Percentiles rank a stretch among this genome's conserved stretches.
phyloP scores from a whole-genome alignment of 2,888 invertebrate genomes.

The Heterodera filipjevi region DNA sequence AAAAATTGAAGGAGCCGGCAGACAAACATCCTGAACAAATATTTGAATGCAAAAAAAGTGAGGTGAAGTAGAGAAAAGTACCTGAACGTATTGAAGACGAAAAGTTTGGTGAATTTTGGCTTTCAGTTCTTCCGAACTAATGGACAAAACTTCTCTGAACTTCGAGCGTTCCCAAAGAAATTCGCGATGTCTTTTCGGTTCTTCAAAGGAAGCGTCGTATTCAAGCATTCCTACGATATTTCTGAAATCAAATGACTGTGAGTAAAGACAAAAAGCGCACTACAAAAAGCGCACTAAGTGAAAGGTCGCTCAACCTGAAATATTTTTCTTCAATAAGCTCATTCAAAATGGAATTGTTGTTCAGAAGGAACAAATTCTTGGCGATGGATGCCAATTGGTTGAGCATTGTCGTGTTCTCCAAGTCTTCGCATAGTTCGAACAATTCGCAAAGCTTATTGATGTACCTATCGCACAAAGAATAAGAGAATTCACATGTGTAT shows the following conservation, averaged over 20 bases:
- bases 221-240: slow-evolving; percentile 98
- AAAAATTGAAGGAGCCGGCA: slow-evolving; percentile 97
- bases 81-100: slow-evolving; percentile 90
- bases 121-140: slow-evolving; percentile 88
- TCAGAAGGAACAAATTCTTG: slow-evolving; percentile 95
- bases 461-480: slow-evolving; percentile 71
- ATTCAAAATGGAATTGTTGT: slow-evolving; percentile 94
- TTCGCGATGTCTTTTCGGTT: slow-evolving; percentile 80
- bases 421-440: slow-evolving; percentile 95
- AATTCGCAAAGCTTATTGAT: slow-evolving; percentile 90
- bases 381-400: slow-evolving; percentile 84
- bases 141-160: slow-evolving; percentile 78
- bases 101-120: slow-evolving; percentile 99
- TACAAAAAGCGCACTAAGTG: slow-evolving; percentile 15
- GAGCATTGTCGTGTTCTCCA: slow-evolving; percentile 89
- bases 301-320: no score
- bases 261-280: background rate
- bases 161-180: slow-evolving; percentile 88
- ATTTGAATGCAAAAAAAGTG: background rate
- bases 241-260: slow-evolving; percentile 39
- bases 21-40: slow-evolving; percentile 80
- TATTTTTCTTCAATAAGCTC: slow-evolving; percentile 76
- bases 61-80: slow-evolving; percentile 2
- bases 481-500: slow-evolving; percentile 27
- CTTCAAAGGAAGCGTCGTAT: slow-evolving; percentile 81